Evolutionary conservation across 2,797 vertebrate species (phyloP).

Genomic region (Phrynocephalus forsythii): DNA sequence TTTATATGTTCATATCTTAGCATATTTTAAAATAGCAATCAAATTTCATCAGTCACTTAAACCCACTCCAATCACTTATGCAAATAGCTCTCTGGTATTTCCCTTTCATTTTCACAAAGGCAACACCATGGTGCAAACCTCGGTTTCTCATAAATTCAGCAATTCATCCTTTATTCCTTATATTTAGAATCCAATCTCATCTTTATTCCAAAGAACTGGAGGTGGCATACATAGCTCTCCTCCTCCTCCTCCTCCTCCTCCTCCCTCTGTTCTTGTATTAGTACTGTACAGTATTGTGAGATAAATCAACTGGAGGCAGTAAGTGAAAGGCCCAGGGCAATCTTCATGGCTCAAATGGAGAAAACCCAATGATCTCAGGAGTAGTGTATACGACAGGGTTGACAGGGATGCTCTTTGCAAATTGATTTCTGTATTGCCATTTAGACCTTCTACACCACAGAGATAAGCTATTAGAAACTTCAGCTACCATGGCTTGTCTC

Average conservation of each 20-base stretch:
- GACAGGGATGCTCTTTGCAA: neutral
- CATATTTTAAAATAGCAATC: neutral
- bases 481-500: neutral
- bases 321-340: no score
- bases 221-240: neutral
- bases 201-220: neutral
- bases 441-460: neutral
- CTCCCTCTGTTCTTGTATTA: no score
- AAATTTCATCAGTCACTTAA: constrained; percentile 4
- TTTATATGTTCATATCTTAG: constrained; percentile 25
- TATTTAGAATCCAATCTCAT: neutral
- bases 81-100: neutral
- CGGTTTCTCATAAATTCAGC: neutral
- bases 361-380: neutral
- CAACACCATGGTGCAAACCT: neutral
- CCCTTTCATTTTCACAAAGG: neutral
- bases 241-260: neutral
- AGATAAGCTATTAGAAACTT: neutral
- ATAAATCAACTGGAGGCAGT: no score
- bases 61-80: neutral
- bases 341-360: neutral
- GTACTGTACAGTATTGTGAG: no score
- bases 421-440: neutral
- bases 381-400: neutral
- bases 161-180: neutral